Evolutionary conservation across 1,140 invertebrate species (phyloP), one percentile per base, ranked within the genome.

Genomic region (Drosophila arawakana): DNA sequence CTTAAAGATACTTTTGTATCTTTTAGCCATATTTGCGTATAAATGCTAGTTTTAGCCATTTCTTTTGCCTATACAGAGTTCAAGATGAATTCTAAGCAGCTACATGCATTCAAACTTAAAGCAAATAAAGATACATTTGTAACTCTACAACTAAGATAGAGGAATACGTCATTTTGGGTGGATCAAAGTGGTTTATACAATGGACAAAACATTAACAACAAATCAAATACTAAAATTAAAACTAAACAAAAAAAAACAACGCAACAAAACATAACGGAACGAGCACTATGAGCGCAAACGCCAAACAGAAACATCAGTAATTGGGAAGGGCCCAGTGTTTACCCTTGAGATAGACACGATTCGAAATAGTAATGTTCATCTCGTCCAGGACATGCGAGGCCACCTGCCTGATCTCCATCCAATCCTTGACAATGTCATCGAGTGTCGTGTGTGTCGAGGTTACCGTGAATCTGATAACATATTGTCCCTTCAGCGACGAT

Each of bases 391-490:
- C 95, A 63, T 96, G 95, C 1, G 94, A 94, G 1, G 98, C 96
- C 34, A 96, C 97, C 0, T 93, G 94, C 82, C 95, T 95, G 54
- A 99, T 98, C 89, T 98, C 96, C 37, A 94, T 95, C 98, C 98
- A 99, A 88, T 99, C 98, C 78, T 95, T 95, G 11, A 96, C 91
- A 18, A 99, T 98, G 91, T 99, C 97, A 46, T 96, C 95, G 13
- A 96, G 95, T 0, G 97, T 98, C 0, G 98, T 99, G 80, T 95
- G 95, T 43, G 96, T 95, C 7, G 98, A 99, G 4, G 98, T 99
- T 11, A 99, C 96, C 1, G 98, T 98, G 91, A 98, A 98, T 7
- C 92, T 75, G 66, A 99, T 98, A 13, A 99, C 97, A 88, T 99
- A 99, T 92, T 96, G 96, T 0, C 96, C 96, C 88, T 97, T 97